Evolutionary conservation across 2,888 invertebrate species (phyloP), one percentile per base, ranked within the genome.

Genomic region (Cyrtodaria siliqua): DNA sequence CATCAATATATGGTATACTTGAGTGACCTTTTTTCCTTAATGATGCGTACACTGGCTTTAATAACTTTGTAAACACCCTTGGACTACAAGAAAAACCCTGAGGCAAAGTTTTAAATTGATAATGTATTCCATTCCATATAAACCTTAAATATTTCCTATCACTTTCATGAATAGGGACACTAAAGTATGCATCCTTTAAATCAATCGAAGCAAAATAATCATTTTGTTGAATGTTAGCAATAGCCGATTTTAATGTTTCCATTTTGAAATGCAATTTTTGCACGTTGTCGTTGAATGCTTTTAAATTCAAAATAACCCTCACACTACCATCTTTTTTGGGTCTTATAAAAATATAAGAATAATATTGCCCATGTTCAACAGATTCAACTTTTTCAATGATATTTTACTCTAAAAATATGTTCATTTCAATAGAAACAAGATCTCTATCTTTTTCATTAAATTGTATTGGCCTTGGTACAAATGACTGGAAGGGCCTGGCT

Each of bases 131-230:
- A 20, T 57, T 9, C 57, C 57, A 57, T 20, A 40, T 33, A 57
- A 57, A 57, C 38, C 57, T 1, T 18, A 57, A 38, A 12, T 18
- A 57, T 20, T 57, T 57, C 24, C 57, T 57, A 57, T 57, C 40
- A n/a, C 38, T 23, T 12, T 18, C 14, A 57, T 27, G 12, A 33
- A 33, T 12, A 33, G 33, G 33, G 4, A 33, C 33, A 33, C 33
- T 33, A 33, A 33, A 33, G 12, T 20, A 57, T 18, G 33, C 38
- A 38, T 20, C 33, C 33, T 38, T 38, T 18, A 38, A 40, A 38
- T 38, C 57, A 29, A 57, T 57, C 6, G 57, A 57, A 18, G 29
- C 57, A 20, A 57, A 57, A 40, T 4, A 57, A 38, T 57, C 40
- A 9, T 38, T 20, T 33, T 18, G 16, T 23, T 57, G 57, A 12